A percentile compares a stretch with the other conserved stretches of the same genome.
phyloP scores from a whole-genome alignment of 23 tunicate species.

The Trididemnum nubilum region DNA sequence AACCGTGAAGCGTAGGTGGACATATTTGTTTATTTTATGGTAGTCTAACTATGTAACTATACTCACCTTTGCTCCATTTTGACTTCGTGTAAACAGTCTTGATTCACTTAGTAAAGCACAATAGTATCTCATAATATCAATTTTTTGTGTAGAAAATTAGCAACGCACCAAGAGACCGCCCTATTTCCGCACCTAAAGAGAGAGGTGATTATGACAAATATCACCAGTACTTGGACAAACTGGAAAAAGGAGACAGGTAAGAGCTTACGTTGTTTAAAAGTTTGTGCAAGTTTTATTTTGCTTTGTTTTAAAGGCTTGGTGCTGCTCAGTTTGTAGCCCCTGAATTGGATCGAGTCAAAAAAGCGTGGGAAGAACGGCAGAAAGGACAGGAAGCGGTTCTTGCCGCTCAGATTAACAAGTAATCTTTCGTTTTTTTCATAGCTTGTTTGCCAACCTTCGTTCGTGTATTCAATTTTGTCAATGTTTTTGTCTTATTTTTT shows the following conservation, averaged over 20 bases:
- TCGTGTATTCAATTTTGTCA: too few relatives aligned
- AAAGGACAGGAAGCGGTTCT: slow-evolving; percentile 56
- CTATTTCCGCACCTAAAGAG: slow-evolving; percentile 69
- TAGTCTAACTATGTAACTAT: too few relatives aligned
- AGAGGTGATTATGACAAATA: slow-evolving; percentile 67
- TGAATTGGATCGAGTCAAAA: slow-evolving; percentile 58
- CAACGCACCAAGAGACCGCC: slow-evolving; percentile 40
- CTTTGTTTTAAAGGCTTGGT: slow-evolving; percentile 26
- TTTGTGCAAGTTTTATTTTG: neutral
- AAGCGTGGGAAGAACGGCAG: slow-evolving; percentile 81
- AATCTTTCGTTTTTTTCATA: too few relatives aligned
- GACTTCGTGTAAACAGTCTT: too few relatives aligned
- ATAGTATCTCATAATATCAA: too few relatives aligned
- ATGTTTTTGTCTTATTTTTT: too few relatives aligned
- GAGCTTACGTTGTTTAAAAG: neutral
- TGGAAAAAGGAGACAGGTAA: slow-evolving; percentile 60
- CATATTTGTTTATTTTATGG: too few relatives aligned
- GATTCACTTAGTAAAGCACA: too few relatives aligned
- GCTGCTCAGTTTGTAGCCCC: slow-evolving; percentile 47
- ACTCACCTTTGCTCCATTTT: too few relatives aligned
- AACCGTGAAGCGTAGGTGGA: too few relatives aligned
- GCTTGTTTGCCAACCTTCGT: too few relatives aligned
- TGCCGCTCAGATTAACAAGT: slow-evolving; percentile 72
- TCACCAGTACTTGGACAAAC: slow-evolving; percentile 62
- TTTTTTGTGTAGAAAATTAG: too few relatives aligned